Base-by-base conservation (phyloP, 2,888 invertebrate genomes). In the Ischnus inquisitorius region DNA sequence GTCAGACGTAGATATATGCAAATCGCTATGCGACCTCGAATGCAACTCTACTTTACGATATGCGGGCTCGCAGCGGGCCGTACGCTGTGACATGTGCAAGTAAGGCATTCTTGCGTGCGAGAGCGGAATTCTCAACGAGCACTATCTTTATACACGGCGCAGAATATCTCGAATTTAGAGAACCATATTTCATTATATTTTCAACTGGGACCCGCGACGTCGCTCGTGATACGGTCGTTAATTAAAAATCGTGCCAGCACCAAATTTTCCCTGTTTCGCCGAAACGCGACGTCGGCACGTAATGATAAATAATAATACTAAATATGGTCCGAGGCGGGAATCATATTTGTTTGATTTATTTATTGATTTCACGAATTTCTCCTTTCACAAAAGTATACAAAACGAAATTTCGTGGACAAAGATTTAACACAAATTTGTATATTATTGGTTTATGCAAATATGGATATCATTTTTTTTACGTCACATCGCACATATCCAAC, bases 1-100 rank as follows among this genome's bases (percentile, higher is more conserved):
- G 74, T 79, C 69, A 69, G 82, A 79, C 82, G 54, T 64, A 72
- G 43, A 68, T 77, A 22, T 67, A 76, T 79, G 78, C 51, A 76
- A 65, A 80, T 80, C 54, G 68, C 62, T 54, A 64, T 62, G 67
- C 64, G 76, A 79, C 74, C 79, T 46, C 79, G 79, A 64, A 39
- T 75, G 39, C 64, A 75, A 46, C 12, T 46, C 64, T 62, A 48
- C 62, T 64, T 75, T 19, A 64, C 64, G 74, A 74, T n/a, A n/a
- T 62, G 74, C 74, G 62, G 43, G 6, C 34, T 48, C 64, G 75
- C 10, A 74, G 46, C 62, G 12, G 46, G 46, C 6, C 12, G 46
- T 25, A 60, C 39, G 34, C 62, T 48, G 39, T 64, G 75, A 69
- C 51, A 54, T 46, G 46, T 19, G 62, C n/a, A 43, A 71, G 60